Conservation (phyloP, 2,797 vertebrate genomes). For the Coranthus polyacanthus region DNA sequence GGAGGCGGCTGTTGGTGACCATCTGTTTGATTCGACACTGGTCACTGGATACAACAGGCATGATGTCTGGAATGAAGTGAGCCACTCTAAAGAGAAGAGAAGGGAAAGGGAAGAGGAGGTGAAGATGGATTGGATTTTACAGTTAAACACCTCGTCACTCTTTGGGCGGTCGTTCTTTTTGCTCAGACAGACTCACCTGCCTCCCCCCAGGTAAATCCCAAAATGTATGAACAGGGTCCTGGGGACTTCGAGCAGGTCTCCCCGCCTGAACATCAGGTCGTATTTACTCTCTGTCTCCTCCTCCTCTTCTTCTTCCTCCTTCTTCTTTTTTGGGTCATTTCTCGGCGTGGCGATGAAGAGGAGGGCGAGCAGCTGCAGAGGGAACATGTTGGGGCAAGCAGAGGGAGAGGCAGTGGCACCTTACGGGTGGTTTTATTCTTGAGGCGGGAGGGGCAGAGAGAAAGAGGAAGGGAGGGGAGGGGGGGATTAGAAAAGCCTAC, state of each 20-base stretch:
- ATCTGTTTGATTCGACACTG: slow-evolving; percentile 77
- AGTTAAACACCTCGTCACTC: too few relatives aligned
- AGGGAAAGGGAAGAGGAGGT: too few relatives aligned
- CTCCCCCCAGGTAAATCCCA: slow-evolving; percentile 92
- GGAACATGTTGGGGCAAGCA: slow-evolving; percentile 68
- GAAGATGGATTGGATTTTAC: too few relatives aligned
- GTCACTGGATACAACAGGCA: slow-evolving; percentile 85
- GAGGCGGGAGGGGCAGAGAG: slow-evolving; percentile 11
- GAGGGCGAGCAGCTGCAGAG: slow-evolving; percentile 69
- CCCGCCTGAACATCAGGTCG: slow-evolving; percentile 84
- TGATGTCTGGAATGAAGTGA: slow-evolving; percentile 94
- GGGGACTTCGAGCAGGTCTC: slow-evolving; percentile 92
- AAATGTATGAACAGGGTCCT: slow-evolving; percentile 93
- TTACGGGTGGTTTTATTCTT: slow-evolving; percentile 12
- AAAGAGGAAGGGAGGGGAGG: not conserved
- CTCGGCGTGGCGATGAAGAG: slow-evolving; percentile 59
- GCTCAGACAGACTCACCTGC: slow-evolving; percentile 72
- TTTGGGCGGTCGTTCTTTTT: too few relatives aligned
- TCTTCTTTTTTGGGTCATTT: not conserved
- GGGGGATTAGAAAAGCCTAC: slow-evolving; percentile 1
- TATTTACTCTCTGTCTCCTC: slow-evolving; percentile 25
- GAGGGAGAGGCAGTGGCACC: not conserved
- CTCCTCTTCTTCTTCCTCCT: not conserved
- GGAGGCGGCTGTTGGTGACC: slow-evolving; percentile 91
- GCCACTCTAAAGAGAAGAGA: slow-evolving; percentile 81